Conservation (phyloP, 2,113 vertebrate species). For the Cyanistes caeruleus region DNA sequence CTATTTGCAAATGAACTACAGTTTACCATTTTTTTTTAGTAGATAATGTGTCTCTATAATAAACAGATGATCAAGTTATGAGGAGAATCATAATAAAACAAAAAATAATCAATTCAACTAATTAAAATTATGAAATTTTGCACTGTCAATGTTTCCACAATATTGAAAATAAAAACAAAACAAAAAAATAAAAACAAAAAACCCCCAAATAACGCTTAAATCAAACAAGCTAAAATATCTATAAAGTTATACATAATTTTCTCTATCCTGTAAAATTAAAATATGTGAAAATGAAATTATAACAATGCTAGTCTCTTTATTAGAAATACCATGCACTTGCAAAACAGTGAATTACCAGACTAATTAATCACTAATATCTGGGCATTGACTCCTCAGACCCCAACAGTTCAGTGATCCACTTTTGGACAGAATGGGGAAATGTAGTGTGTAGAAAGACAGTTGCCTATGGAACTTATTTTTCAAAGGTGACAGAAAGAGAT, state of each 20-base stretch:
- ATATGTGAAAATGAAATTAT: neutral
- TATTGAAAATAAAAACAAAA: neutral
- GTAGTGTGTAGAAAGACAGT: rapidly evolving
- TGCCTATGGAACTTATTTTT: neutral
- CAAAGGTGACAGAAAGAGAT: neutral
- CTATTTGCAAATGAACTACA: neutral
- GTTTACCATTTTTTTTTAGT: neutral
- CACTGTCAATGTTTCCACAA: neutral
- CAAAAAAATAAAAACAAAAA: neutral
- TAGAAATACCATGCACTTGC: neutral
- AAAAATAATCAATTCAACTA: neutral
- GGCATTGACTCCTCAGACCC: neutral
- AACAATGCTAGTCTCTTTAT: neutral
- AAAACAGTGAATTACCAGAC: neutral
- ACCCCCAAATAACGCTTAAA: neutral
- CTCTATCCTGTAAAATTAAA: neutral
- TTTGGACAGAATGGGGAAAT: neutral
- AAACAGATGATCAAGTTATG: neutral
- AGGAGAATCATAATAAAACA: neutral
- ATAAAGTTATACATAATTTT: neutral
- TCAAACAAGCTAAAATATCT: neutral
- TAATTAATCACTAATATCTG: neutral
- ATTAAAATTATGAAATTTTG: neutral
- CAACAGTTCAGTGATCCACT: neutral
- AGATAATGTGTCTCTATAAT: neutral